phyloP scores from a whole-genome alignment of 2,113 vertebrate genomes.

The Brachypodius melanocephalos region DNA sequence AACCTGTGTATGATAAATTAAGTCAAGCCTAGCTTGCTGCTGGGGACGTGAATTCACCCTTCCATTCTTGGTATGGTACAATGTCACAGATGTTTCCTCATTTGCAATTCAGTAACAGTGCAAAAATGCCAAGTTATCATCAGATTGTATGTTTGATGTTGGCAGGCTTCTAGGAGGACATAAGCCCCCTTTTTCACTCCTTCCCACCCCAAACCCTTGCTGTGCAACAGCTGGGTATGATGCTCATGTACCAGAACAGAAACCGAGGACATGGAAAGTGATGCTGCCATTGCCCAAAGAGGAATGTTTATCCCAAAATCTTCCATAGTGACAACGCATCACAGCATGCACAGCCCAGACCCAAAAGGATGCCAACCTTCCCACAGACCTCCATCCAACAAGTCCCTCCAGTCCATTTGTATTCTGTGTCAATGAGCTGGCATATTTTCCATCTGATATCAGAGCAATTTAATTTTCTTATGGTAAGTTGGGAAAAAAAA shows the following conservation, averaged over 20 bases:
- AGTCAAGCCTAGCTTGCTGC: not conserved
- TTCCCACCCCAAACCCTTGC: not conserved
- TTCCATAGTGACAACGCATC: not conserved
- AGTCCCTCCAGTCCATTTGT: not conserved
- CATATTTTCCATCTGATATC: not conserved
- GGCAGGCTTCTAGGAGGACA: not conserved
- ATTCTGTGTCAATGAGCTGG: too few relatives aligned
- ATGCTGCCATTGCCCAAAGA: not conserved
- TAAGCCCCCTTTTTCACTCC: not conserved
- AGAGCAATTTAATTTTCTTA: not conserved
- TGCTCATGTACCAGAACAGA: not conserved
- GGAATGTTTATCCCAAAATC: not conserved
- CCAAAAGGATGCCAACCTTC: not conserved
- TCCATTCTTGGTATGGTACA: not conserved
- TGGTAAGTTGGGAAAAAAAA: not conserved
- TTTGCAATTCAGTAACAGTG: not conserved
- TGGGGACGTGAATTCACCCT: not conserved
- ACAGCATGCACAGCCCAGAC: not conserved
- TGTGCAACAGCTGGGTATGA: not conserved
- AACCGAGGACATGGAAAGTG: not conserved
- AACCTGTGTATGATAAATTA: not conserved
- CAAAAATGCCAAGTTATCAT: not conserved
- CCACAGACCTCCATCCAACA: not conserved
- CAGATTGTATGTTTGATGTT: not conserved
- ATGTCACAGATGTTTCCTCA: not conserved